Base-by-base conservation (phyloP, 2,888 invertebrate genomes). In the Drosophila dives region DNA sequence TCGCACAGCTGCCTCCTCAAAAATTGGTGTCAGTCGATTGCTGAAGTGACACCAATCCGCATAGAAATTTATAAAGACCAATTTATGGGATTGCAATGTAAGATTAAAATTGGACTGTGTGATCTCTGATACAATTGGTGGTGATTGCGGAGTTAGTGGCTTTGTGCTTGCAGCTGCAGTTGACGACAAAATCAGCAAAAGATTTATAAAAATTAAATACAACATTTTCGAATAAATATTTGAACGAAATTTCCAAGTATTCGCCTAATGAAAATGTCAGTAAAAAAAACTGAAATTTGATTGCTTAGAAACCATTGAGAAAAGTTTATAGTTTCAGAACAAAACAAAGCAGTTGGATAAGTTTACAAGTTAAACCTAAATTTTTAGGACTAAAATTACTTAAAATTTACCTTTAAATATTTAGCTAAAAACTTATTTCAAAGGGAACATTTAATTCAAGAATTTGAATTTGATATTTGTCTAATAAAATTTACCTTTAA, bases 11-110 rank as follows among this genome's bases (percentile, higher is more conserved):
- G 83, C 83, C 20, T 45, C 51, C 33, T 82, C 80, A 15, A 80
- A 83, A 29, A 83, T 73, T 17, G 83, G 83, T 17, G 32, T 20
- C 34, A 83, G 11, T 2, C 63, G 55, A 0, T 7, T 7, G 12
- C 83, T 85, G 8, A 80, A 84, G 29, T 40, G 66, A 42, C 88
- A 88, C 86, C 88, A 87, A 26, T 83, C 71, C n/a, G 86, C 86
- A 68, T 83, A 85, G 58, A 88, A 84, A 38, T 83, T 80, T 15
- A 88, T 38, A 2, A 84, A 73, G 12, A 88, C 71, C 61, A 88
- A 64, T 33, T 80, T 81, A 38, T 78, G n/a, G 0, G 64, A 17
- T 2, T 48, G n/a, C 51, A 88, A 7, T 2, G 64, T 80, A 12
- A 17, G 45, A 17, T 72, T 78, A 12, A 78, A 69, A 45, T 83